Percentiles rank a stretch among this genome's conserved stretches.
Evolutionary conservation across 2,113 vertebrate genomes (phyloP).

Genomic region (Planiliza haematocheilus): DNA sequence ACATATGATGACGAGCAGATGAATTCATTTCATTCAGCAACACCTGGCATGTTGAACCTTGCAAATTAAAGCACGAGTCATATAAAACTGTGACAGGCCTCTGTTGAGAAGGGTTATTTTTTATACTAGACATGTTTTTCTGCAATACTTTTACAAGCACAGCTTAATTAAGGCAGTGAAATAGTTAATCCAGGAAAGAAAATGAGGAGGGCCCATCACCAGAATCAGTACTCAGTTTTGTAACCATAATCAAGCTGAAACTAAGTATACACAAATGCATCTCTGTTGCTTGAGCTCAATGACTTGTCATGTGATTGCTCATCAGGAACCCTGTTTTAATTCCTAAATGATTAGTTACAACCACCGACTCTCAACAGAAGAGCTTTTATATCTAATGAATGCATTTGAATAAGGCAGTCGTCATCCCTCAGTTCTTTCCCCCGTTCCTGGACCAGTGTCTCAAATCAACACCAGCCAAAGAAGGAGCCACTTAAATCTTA

Average conservation of each 20-base stretch:
- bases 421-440: not conserved
- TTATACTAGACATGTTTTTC: too few relatives aligned
- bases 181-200: not conserved
- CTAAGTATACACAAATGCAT: constrained; percentile 15
- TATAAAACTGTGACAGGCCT: too few relatives aligned
- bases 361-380: constrained; percentile 39
- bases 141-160: too few relatives aligned
- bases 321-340: not conserved
- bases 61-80: too few relatives aligned
- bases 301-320: constrained; percentile 39
- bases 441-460: constrained; percentile 2
- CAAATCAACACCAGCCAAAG: not conserved
- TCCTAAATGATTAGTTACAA: constrained; percentile 59
- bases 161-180: too few relatives aligned
- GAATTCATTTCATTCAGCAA: not conserved
- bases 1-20: not conserved
- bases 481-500: not conserved
- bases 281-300: constrained; percentile 18
- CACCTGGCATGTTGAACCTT: not conserved
- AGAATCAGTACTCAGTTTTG: not conserved
- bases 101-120: too few relatives aligned
- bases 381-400: constrained; percentile 14
- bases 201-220: too few relatives aligned
- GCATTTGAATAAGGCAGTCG: not conserved
- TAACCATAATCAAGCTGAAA: not conserved